Evolutionary conservation across 2,888 invertebrate species (phyloP).

Genomic region (Baccha elongata): DNA sequence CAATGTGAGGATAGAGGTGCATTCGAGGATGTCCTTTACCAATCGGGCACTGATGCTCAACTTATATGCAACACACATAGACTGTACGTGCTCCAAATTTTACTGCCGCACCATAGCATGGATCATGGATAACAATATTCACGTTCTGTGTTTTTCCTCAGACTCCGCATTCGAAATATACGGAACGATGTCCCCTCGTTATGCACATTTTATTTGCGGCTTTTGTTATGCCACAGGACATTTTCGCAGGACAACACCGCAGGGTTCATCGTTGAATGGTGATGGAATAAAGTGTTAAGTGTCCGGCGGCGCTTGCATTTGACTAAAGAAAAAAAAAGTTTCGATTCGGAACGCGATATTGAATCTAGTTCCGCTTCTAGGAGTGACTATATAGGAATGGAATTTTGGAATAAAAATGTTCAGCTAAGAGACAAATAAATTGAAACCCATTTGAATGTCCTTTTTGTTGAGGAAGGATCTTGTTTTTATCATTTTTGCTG

Average conservation of each 20-base stretch:
- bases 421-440: conserved; percentile 6
- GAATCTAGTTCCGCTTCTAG: conserved; percentile 36
- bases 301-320: conserved; percentile 50
- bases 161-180: conserved; percentile 2
- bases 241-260: conserved; percentile 57
- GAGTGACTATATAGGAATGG: conserved; percentile 16
- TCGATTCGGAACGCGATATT: conserved; percentile 49
- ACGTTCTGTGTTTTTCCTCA: conserved; percentile 27
- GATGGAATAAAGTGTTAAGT: conserved; percentile 53
- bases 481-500: conserved; percentile 40
- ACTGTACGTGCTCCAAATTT: conserved; percentile 10
- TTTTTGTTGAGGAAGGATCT: conserved; percentile 12
- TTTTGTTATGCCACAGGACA: conserved; percentile 67
- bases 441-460: conserved; percentile 12
- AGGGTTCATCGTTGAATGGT: conserved; percentile 15
- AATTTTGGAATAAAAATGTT: not conserved
- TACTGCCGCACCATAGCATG: conserved; percentile 5
- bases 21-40: conserved; percentile 62
- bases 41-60: conserved; percentile 32
- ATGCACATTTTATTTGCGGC: conserved; percentile 73
- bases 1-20: conserved; percentile 56
- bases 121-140: conserved; percentile 13
- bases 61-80: conserved; percentile 37
- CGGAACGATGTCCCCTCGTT: conserved; percentile 45
- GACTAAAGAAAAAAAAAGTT: conserved; percentile 21